Evolutionary conservation across 2,797 vertebrate genomes (phyloP).

Genomic region (Brachyrhaphis roseni): DNA sequence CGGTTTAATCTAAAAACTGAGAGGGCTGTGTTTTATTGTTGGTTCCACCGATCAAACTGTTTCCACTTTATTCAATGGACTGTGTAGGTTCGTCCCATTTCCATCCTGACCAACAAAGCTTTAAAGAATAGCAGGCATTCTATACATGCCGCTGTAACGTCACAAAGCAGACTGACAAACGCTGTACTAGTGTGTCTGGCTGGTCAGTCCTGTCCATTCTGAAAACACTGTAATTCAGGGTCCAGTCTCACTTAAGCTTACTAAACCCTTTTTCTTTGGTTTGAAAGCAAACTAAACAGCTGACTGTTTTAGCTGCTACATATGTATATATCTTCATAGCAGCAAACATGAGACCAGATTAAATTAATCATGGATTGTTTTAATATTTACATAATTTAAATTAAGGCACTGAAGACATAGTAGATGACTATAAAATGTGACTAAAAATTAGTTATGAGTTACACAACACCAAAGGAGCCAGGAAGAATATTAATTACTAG

Average conservation of each 20-base stretch:
- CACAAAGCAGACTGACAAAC: slow-evolving; percentile 64
- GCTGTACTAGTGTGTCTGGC: slow-evolving; percentile 23
- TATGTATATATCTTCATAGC: neutral
- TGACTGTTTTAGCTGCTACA: neutral
- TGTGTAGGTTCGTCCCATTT: slow-evolving; percentile 46
- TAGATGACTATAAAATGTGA: neutral
- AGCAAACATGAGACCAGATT: neutral
- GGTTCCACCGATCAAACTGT: slow-evolving; percentile 1
- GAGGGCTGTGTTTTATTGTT: slow-evolving; percentile 1
- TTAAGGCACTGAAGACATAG: neutral
- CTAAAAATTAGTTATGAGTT: neutral
- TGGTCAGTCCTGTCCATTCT: slow-evolving; percentile 24
- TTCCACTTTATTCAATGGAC: slow-evolving; percentile 29
- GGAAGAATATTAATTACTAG: neutral
- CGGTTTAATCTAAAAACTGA: neutral
- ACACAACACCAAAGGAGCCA: neutral
- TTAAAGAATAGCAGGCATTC: slow-evolving; percentile 63
- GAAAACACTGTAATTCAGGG: slow-evolving; percentile 4
- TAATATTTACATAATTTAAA: neutral
- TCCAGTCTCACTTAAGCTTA: neutral
- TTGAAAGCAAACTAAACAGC: neutral
- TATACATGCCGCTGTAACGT: slow-evolving; percentile 63
- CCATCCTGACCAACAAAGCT: slow-evolving; percentile 59
- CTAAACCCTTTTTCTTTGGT: neutral
- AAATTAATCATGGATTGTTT: neutral